These are phyloP conservation scores for Bothrops jararaca DNA, from an alignment of 2,113 vertebrate genomes.

Conservation along the genomic window DNA sequence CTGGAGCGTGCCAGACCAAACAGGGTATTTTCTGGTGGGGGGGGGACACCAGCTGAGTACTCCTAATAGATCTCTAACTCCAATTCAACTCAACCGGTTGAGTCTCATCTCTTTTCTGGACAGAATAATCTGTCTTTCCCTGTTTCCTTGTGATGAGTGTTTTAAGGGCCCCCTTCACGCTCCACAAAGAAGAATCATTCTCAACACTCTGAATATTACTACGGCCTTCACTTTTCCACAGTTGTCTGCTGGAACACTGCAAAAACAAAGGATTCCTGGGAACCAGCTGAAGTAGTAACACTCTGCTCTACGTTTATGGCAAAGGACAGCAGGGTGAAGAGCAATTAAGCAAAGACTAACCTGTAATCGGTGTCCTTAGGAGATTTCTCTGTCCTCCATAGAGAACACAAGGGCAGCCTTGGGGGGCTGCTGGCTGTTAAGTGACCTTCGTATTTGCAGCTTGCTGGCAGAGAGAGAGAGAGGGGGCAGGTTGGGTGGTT, in stretches of 20 bases:
- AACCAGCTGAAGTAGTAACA: not conserved
- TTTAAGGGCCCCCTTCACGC: not conserved
- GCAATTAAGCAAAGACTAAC: slow-evolving; percentile 11
- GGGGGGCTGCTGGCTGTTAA: not conserved
- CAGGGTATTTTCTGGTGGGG: not conserved
- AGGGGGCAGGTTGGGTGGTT: not conserved
- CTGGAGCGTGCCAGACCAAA: not conserved
- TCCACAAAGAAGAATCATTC: not conserved
- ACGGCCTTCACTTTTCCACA: not conserved
- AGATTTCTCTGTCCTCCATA: not conserved
- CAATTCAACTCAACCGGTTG: not conserved
- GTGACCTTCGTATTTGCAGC: slow-evolving; percentile 32
- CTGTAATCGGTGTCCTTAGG: slow-evolving; percentile 20
- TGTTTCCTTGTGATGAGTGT: not conserved
- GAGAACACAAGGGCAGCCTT: slow-evolving; percentile 1
- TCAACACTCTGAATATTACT: not conserved
- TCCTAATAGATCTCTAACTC: not conserved
- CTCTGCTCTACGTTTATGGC: not conserved
- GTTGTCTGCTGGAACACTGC: not conserved
- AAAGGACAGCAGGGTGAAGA: not conserved
- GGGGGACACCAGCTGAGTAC: not conserved
- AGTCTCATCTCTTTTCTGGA: not conserved
- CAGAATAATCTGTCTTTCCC: not conserved
- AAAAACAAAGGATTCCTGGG: not conserved
- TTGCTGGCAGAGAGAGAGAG: not conserved